These are phyloP conservation scores for Hyposoter dolosus DNA, from an alignment of 2,888 invertebrate genomes.

Conservation along the genomic window DNA sequence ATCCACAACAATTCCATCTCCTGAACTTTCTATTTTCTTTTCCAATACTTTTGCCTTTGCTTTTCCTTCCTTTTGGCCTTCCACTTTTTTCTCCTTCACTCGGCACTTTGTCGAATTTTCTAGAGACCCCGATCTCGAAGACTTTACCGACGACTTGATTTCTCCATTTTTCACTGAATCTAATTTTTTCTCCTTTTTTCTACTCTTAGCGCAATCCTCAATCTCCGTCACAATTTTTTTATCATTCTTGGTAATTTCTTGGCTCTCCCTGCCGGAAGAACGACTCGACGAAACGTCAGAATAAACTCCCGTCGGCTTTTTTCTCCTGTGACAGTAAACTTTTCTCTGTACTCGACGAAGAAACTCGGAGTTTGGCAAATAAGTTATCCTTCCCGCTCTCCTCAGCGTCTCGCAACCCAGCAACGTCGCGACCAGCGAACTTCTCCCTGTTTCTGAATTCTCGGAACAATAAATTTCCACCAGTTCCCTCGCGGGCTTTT, in stretches of 20 bases:
- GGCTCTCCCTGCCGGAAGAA: neutral
- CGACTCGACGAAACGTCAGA: constrained; percentile 4
- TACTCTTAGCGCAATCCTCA: neutral
- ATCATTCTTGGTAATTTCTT: neutral
- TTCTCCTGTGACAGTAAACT: constrained; percentile 52
- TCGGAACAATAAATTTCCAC: constrained; percentile 32
- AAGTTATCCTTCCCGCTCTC: constrained; percentile 76
- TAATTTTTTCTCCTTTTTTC: neutral
- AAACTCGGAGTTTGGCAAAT: constrained; percentile 79
- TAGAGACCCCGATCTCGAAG: neutral
- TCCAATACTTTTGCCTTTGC: no score
- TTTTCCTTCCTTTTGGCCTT: neutral
- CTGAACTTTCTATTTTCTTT: neutral
- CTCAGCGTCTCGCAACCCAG: constrained; percentile 75
- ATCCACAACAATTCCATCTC: neutral
- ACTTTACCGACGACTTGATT: neutral
- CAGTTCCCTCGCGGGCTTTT: constrained; percentile 48
- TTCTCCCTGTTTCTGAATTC: constrained; percentile 1
- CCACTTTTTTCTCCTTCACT: neutral
- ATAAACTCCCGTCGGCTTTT: constrained; percentile 6
- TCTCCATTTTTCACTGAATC: neutral
- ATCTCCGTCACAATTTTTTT: neutral
- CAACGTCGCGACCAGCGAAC: constrained; percentile 15
- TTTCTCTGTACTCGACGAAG: constrained; percentile 75
- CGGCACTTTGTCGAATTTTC: neutral